phyloP scores from a whole-genome alignment of 2,888 invertebrate species.

The Apocheima hispidaria region DNA sequence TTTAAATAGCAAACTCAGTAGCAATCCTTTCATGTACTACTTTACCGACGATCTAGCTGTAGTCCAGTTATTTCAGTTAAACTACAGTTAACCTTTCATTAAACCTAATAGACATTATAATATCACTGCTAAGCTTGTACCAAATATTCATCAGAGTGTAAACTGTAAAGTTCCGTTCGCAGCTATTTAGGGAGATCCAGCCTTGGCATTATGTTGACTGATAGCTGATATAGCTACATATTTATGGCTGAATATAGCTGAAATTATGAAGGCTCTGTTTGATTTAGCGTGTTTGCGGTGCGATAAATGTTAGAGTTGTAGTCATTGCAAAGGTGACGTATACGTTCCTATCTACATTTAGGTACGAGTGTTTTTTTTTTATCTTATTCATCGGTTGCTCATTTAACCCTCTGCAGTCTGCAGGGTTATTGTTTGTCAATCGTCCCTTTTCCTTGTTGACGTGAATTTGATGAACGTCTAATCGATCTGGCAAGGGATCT shows the following conservation, averaged over 20 bases:
- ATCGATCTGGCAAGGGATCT: no score
- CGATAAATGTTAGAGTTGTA: constrained; percentile 16
- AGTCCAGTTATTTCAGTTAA: constrained; percentile 32
- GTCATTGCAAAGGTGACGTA: constrained; percentile 11
- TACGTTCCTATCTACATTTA: background rate
- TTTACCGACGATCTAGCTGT: constrained; percentile 24
- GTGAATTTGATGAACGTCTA: no score
- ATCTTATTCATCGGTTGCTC: background rate
- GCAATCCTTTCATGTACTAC: constrained; percentile 23
- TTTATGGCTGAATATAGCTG: constrained; percentile 3
- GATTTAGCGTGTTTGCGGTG: constrained; percentile 21
- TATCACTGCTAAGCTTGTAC: constrained; percentile 32
- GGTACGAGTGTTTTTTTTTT: background rate
- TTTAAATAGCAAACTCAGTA: no score
- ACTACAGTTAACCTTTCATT: constrained; percentile 30
- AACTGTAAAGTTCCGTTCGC: constrained; percentile 38
- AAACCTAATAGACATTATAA: constrained; percentile 26
- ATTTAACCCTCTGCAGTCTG: no score
- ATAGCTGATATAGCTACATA: background rate
- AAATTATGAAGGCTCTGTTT: constrained; percentile 15
- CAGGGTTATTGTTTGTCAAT: no score
- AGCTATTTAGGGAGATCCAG: constrained; percentile 37
- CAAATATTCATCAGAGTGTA: constrained; percentile 38
- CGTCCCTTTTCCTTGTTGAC: no score
- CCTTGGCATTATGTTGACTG: constrained; percentile 37